phyloP scores from a whole-genome alignment of 2,113 vertebrate species.

The Catharus fuscescens region DNA sequence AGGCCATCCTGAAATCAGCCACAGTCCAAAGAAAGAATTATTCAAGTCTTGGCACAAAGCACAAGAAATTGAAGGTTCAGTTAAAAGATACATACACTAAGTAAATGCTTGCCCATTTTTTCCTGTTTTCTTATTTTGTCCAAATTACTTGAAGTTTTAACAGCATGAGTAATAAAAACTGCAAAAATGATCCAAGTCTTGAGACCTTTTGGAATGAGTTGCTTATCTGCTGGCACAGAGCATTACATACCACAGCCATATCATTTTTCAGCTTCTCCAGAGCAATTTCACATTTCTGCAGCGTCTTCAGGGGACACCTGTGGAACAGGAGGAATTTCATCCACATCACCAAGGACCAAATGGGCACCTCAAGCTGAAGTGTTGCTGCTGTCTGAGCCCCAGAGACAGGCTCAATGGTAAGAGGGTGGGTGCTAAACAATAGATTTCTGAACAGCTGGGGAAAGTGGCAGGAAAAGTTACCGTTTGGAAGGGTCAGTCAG shows the following conservation, averaged over 20 bases:
- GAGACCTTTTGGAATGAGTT: background rate
- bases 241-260: slow-evolving; percentile 91
- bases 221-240: background rate
- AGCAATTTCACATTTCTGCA: slow-evolving; percentile 98
- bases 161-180: background rate
- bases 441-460: background rate
- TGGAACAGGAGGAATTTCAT: background rate
- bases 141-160: background rate
- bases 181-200: background rate
- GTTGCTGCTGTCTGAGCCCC: background rate
- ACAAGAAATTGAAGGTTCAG: background rate
- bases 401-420: background rate
- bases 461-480: slow-evolving; percentile 62
- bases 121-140: background rate
- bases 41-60: background rate
- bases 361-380: background rate
- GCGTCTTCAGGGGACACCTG: slow-evolving; percentile 93
- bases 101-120: background rate
- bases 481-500: slow-evolving; percentile 94
- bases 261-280: slow-evolving; percentile 98
- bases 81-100: background rate
- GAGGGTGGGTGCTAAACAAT: background rate
- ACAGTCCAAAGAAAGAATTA: background rate
- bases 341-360: background rate
- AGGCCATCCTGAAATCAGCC: background rate